Evolutionary conservation across 2,113 vertebrate genomes (phyloP).

Genomic region (Pseudolaguvia tuberculata): DNA sequence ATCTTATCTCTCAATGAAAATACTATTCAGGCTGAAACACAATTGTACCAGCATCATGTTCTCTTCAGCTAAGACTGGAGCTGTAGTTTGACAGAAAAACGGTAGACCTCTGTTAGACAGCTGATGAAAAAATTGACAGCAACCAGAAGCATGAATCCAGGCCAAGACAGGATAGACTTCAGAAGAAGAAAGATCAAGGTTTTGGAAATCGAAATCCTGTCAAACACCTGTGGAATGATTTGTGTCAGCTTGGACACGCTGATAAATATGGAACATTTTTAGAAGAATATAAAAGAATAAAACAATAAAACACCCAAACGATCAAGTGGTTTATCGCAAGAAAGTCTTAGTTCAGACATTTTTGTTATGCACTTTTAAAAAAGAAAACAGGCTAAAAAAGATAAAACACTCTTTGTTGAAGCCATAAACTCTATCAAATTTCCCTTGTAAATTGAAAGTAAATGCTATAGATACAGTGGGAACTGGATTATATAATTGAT

Average conservation of each 20-base stretch:
- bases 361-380: not conserved
- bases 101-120: not conserved
- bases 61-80: not conserved
- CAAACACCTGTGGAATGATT: not conserved
- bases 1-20: not conserved
- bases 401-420: constrained; percentile 36
- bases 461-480: constrained; percentile 53
- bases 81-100: not conserved
- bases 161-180: not conserved
- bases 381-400: constrained; percentile 39
- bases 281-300: not conserved
- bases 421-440: constrained; percentile 62
- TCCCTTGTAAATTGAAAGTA: constrained; percentile 66
- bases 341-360: not conserved
- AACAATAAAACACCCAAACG: not conserved
- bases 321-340: not conserved
- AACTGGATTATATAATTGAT: constrained; percentile 67
- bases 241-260: not conserved
- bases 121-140: not conserved
- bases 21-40: not conserved
- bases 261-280: not conserved
- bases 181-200: not conserved
- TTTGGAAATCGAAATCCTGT: not conserved
- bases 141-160: not conserved
- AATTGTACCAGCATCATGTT: not conserved